Evolutionary conservation across 1,140 invertebrate species (phyloP), one percentile per base, ranked within the genome.

Genomic region (Limonius californicus): DNA sequence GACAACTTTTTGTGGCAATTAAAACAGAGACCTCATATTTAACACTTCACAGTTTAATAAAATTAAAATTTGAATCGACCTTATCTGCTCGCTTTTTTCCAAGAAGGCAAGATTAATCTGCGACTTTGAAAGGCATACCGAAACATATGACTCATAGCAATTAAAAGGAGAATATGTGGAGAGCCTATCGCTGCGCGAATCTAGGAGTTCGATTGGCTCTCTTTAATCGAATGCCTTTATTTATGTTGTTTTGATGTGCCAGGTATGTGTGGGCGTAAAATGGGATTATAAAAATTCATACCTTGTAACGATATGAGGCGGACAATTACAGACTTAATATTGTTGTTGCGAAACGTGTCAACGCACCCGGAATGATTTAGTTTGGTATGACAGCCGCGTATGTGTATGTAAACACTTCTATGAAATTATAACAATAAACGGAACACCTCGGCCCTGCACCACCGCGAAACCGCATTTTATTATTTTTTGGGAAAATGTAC

Each of bases 261-360:
- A 39, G 35, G n/a, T 39, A 39, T 39, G 35, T 39, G 35, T 39
- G 35, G 35, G 35, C 35, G n/a, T 39, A 39, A 39, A 39, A 39
- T 39, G 35, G n/a, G 8, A 39, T 14, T 39, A 39, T 39, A 39
- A 39, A 39, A 39, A 39, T 39, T 39, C 35, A 39, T 14, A 39
- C 35, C 35, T 39, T 39, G 35, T 39, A 9, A 39, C 8, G 35
- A 39, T 39, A 39, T 39, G 11, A 39, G n/a, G 35, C 8, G 35
- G n/a, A 39, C n/a, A 39, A 39, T 39, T 39, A 39, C 35, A 14
- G 35, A 9, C 35, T 39, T 39, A 39, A 39, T 39, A 39, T 14
- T 39, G 35, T 14, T 39, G 35, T 39, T 39, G 35, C 35, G n/a
- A 39, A 39, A 39, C 35, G 35, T 39, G 35, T 39, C 35, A 39